These are phyloP conservation scores for Drosophila affinis DNA, from an alignment of 2,888 invertebrate genomes.

Conservation along the genomic window DNA sequence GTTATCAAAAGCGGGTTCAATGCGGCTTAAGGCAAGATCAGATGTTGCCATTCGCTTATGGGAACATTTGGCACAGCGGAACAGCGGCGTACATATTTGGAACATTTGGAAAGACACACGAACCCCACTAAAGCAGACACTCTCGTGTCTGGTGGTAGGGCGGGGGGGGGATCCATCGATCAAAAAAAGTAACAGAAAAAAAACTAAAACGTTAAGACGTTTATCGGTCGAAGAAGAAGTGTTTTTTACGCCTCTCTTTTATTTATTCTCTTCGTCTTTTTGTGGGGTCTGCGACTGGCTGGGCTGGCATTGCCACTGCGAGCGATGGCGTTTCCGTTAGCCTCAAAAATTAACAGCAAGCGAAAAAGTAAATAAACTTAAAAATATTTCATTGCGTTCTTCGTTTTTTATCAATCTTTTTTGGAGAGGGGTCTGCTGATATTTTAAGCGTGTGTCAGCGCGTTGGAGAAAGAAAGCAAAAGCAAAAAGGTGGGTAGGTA, in stretches of 20 bases:
- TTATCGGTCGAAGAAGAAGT: slow-evolving; percentile 62
- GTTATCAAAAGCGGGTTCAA: neutral
- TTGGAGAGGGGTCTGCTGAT: slow-evolving; percentile 24
- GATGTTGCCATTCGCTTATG: too few species aligned
- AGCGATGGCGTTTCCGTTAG: slow-evolving; percentile 38
- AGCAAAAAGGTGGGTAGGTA: slow-evolving; percentile 28
- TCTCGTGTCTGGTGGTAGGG: slow-evolving; percentile 52
- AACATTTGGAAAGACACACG: slow-evolving; percentile 35
- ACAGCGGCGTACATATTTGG: slow-evolving; percentile 10
- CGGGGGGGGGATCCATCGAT: slow-evolving; percentile 63
- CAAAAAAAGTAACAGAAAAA: slow-evolving; percentile 69
- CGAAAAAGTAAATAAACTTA: slow-evolving; percentile 57
- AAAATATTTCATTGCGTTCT: slow-evolving; percentile 35
- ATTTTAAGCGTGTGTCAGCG: slow-evolving; percentile 54
- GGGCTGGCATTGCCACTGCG: slow-evolving; percentile 2
- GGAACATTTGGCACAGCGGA: neutral
- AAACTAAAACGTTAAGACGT: slow-evolving; percentile 54
- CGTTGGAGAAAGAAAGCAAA: slow-evolving; percentile 62
- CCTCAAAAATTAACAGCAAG: slow-evolving; percentile 49
- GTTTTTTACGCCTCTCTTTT: slow-evolving; percentile 64
- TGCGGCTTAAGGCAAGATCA: too few species aligned
- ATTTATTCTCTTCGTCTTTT: slow-evolving; percentile 29
- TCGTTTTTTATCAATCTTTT: slow-evolving; percentile 40
- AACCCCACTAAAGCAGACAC: slow-evolving; percentile 8
- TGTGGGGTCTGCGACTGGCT: slow-evolving; percentile 9